Base-by-base conservation (phyloP, 2,888 invertebrate species). In the Ophioninae sp. region DNA sequence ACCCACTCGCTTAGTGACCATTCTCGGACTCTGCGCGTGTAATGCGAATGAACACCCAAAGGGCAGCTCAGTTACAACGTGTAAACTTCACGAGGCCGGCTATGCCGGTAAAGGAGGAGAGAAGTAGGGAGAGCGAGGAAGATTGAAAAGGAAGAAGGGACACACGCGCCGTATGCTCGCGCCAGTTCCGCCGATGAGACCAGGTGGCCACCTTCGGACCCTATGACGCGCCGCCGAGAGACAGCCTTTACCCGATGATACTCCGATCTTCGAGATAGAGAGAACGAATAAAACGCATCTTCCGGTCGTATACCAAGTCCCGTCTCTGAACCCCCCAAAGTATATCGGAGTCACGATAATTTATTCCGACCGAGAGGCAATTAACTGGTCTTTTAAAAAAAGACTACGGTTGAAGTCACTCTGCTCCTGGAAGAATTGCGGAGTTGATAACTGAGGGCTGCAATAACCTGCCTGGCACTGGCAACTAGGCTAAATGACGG, bases 51-150 rank as follows among this genome's bases (percentile, higher is more conserved):
- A 79, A 80, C 77, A 85, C 71, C 79, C 82, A 85, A 85, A 82
- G 80, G 73, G 75, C 82, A 74, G 84, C 85, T 85, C 84, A 71
- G 79, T 78, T 82, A 85, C 84, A 82, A 79, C 74, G 81, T 86
- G 79, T 84, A 83, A 84, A 83, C 73, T 84, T 76, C 30, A 69
- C 51, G 68, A 65, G 71, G 63, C 61, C 64, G 79, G 58, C 67
- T 58, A 68, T 56, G 67, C 77, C 58, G 69, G 67, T 23, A 67
- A 67, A 20, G 39, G 77, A 59, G 75, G 37, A 79, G 75, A 74
- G 51, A 71, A 73, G 65, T n/a, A 67, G 72, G 30, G 22, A 73
- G 69, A 69, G 44, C 23, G 75, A 78, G 73, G 30, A 20, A 77
- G 37, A 30, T 30, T 17, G 73, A 17, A 44, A 82, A 71, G 77